phyloP scores from a whole-genome alignment of 2,797 vertebrate genomes.

The Mus caroli region DNA sequence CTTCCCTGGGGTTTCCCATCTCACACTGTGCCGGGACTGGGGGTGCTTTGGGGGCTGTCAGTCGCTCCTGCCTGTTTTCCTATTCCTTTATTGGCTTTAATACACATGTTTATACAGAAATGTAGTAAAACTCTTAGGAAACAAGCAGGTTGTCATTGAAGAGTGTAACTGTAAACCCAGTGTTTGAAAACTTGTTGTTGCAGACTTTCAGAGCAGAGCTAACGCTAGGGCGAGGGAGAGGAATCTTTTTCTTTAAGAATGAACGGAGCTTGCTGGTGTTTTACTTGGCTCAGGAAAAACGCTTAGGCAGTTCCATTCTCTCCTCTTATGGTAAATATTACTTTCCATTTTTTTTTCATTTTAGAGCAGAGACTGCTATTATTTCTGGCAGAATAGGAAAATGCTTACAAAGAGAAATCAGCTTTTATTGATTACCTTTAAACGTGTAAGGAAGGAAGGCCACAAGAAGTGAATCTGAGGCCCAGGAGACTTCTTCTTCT shows the following conservation, averaged over 20 bases:
- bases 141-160: not conserved
- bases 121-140: not conserved
- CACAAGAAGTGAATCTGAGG: slow-evolving; percentile 72
- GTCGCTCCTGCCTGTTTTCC: not conserved
- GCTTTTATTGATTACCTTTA: slow-evolving; percentile 82
- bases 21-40: not conserved
- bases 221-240: not conserved
- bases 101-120: not conserved
- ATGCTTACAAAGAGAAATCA: slow-evolving; percentile 80
- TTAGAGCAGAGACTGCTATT: slow-evolving; percentile 59
- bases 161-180: not conserved
- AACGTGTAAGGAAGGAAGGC: slow-evolving; percentile 63
- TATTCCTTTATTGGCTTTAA: not conserved
- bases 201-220: slow-evolving; percentile 50
- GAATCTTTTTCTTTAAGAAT: slow-evolving; percentile 49
- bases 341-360: slow-evolving; percentile 60
- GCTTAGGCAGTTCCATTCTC: slow-evolving; percentile 70
- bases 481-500: slow-evolving; percentile 68
- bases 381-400: slow-evolving; percentile 78
- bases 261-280: slow-evolving; percentile 69
- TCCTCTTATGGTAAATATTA: slow-evolving; percentile 71
- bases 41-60: not conserved
- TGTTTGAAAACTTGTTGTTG: slow-evolving; percentile 53
- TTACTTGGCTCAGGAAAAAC: slow-evolving; percentile 68
- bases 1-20: not conserved